Evolutionary conservation across 2,888 invertebrate species (phyloP).

Genomic region (Synanthedon vespiformis): DNA sequence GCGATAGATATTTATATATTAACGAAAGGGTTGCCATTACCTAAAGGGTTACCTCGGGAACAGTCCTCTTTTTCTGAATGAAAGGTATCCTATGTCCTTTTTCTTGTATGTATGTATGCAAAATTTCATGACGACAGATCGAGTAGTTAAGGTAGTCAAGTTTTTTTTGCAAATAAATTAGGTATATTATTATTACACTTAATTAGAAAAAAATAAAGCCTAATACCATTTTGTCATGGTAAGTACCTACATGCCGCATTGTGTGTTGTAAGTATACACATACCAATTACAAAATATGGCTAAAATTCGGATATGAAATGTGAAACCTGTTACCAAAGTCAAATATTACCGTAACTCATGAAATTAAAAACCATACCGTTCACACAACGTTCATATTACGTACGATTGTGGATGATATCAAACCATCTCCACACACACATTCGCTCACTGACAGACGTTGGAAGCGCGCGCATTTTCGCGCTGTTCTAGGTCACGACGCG

Average conservation of each 20-base stretch:
- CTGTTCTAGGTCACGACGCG: slow-evolving; percentile 27
- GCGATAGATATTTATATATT: too few relatives aligned
- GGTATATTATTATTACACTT: too few relatives aligned
- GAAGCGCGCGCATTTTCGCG: slow-evolving; percentile 32
- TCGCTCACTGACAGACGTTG: slow-evolving; percentile 36
- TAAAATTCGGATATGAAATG: not conserved
- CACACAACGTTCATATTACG: slow-evolving; percentile 12
- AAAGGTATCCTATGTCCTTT: too few relatives aligned
- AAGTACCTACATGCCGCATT: too few relatives aligned
- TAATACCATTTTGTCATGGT: too few relatives aligned
- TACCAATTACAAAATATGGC: not conserved
- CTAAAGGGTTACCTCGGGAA: too few relatives aligned
- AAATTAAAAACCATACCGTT: not conserved
- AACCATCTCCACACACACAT: slow-evolving; percentile 27
- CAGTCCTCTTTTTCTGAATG: too few relatives aligned
- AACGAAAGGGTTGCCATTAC: too few relatives aligned
- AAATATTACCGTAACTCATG: slow-evolving; percentile 37
- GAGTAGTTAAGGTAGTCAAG: not conserved
- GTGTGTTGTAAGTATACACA: too few relatives aligned
- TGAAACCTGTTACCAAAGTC: slow-evolving; percentile 18
- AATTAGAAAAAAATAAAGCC: too few relatives aligned
- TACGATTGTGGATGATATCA: slow-evolving; percentile 17
- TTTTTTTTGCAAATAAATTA: not conserved
- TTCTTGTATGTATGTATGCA: too few relatives aligned
- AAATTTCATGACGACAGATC: too few relatives aligned